Conservation (phyloP, 2,113 vertebrate species). For the Engystomops pustulosus region DNA sequence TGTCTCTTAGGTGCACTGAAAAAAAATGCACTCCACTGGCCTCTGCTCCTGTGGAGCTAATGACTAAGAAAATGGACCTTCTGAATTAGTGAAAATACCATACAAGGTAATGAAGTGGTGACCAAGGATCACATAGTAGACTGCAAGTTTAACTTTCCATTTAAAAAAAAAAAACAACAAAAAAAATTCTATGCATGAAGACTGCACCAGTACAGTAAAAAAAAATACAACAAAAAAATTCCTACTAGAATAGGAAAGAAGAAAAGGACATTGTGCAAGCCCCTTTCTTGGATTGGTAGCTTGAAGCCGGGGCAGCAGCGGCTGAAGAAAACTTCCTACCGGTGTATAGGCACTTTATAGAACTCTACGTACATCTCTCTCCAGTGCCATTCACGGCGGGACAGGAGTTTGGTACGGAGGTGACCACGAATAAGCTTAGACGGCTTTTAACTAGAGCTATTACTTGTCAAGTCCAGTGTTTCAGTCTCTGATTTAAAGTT, state of each 20-base stretch:
- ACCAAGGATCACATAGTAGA: neutral
- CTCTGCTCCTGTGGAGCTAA: too few relatives aligned
- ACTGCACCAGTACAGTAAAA: conserved; percentile 5
- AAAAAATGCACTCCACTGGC: too few relatives aligned
- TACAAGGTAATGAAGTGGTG: neutral
- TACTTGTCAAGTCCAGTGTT: neutral
- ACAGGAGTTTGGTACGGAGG: neutral
- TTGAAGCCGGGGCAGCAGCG: neutral
- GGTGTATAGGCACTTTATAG: conserved; percentile 38
- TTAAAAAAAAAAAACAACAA: neutral
- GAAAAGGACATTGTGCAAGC: neutral
- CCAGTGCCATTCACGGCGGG: conserved; percentile 49
- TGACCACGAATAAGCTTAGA: neutral
- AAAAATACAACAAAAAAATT: neutral
- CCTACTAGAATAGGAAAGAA: neutral
- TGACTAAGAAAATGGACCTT: too few relatives aligned
- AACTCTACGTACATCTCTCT: neutral
- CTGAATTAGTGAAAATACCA: neutral
- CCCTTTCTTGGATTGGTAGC: neutral
- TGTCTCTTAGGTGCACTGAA: too few relatives aligned
- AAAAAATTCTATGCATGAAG: neutral
- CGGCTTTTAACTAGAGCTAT: conserved; percentile 4
- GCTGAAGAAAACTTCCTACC: neutral
- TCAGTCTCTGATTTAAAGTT: conserved; percentile 22
- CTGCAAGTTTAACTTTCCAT: neutral